phyloP scores from a whole-genome alignment of 2,888 invertebrate species.

The Ptychoptera contaminata region DNA sequence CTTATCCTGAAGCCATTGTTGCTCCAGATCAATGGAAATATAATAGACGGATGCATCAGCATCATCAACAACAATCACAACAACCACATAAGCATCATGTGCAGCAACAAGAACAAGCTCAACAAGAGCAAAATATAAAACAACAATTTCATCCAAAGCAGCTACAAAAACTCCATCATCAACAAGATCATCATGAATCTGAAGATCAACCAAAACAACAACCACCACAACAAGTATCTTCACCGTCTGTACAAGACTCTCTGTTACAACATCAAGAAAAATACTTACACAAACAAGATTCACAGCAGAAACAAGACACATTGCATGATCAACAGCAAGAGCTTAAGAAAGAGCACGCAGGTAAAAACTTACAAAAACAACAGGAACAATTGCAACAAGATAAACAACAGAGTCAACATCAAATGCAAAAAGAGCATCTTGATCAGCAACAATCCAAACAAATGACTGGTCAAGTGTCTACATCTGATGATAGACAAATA shows the following conservation, averaged over 20 bases:
- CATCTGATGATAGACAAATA: slow-evolving; percentile 54
- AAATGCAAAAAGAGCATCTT: slow-evolving; percentile 23
- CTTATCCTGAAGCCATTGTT: slow-evolving; percentile 24
- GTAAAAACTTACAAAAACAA: slow-evolving; percentile 28
- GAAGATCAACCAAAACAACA: slow-evolving; percentile 11
- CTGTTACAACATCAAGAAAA: slow-evolving; percentile 4
- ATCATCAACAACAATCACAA: slow-evolving; percentile 10
- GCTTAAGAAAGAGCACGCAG: slow-evolving; percentile 34
- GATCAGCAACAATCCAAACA: slow-evolving; percentile 5
- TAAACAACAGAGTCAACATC: slow-evolving; percentile 10
- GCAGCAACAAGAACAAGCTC: slow-evolving; percentile 20
- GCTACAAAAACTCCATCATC: too few species aligned
- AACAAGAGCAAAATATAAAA: slow-evolving; percentile 3
- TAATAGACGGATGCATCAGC: slow-evolving; percentile 24
- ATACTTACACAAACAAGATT: slow-evolving; percentile 14
- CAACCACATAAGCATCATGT: slow-evolving; percentile 19
- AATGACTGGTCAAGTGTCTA: slow-evolving; percentile 22
- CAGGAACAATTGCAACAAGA: slow-evolving; percentile 14
- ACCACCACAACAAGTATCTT: slow-evolving; percentile 13
- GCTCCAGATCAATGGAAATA: slow-evolving; percentile 41
- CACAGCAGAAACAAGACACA: slow-evolving; percentile 6
- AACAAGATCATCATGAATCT: not conserved
- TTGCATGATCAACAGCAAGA: too few species aligned
- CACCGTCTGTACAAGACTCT: slow-evolving; percentile 13
- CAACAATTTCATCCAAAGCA: too few species aligned